phyloP scores from a whole-genome alignment of 2,888 invertebrate species.

The Amblyteles armatorius region DNA sequence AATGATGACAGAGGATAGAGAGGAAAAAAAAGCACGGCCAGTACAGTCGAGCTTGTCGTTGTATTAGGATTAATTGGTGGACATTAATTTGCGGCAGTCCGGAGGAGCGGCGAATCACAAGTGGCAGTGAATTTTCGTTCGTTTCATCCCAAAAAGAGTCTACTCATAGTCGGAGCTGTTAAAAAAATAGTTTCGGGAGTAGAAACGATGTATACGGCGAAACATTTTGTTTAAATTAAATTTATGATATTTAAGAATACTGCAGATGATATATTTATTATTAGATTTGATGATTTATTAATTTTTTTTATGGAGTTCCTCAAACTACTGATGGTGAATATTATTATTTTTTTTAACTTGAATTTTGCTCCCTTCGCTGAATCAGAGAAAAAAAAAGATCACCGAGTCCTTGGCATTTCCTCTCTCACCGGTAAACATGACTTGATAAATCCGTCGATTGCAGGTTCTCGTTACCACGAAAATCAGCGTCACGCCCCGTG shows the following conservation, averaged over 20 bases:
- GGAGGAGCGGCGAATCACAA: neutral
- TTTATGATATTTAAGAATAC: too few relatives aligned
- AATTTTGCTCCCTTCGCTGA: neutral
- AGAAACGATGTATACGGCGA: neutral
- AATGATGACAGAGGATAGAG: neutral
- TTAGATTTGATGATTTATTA: too few relatives aligned
- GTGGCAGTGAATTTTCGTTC: conserved; percentile 8
- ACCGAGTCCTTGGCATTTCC: neutral
- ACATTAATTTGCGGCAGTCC: conserved; percentile 20
- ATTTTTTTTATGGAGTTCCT: neutral
- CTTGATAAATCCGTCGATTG: conserved; percentile 75
- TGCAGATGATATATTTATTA: too few relatives aligned
- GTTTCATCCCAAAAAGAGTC: neutral
- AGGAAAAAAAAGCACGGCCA: conserved; percentile 5
- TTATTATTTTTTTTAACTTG: neutral
- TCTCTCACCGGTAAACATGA: conserved; percentile 12
- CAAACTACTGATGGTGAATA: neutral
- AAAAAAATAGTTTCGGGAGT: neutral
- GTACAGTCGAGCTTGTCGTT: conserved; percentile 8
- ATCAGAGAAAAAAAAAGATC: neutral
- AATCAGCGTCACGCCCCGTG: conserved; percentile 47
- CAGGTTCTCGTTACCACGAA: conserved; percentile 75
- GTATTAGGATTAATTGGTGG: conserved; percentile 20
- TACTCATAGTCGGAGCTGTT: neutral
- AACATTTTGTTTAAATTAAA: neutral